phyloP scores from a whole-genome alignment of 2,797 vertebrate species.

The Morelia viridis region DNA sequence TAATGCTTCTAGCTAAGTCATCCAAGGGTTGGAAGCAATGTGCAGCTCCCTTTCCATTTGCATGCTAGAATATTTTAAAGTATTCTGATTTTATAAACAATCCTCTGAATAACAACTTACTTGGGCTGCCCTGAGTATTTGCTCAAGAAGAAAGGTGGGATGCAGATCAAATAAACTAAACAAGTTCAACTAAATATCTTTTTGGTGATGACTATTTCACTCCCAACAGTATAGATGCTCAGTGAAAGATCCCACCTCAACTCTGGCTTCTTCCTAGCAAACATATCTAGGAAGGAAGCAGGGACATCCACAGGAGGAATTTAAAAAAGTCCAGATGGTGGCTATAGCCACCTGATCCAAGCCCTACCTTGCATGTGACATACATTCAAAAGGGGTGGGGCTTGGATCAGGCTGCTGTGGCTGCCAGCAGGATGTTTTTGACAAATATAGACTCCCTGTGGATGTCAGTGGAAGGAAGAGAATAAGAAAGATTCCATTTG shows the following conservation, averaged over 20 bases:
- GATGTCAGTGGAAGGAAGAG: neutral
- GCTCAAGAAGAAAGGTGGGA: neutral
- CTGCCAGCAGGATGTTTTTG: neutral
- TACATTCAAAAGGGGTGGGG: neutral
- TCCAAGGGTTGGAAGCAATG: neutral
- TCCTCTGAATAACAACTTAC: neutral
- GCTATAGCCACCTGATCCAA: neutral
- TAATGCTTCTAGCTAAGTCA: neutral
- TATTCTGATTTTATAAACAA: neutral
- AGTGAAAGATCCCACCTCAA: neutral
- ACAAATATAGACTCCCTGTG: neutral
- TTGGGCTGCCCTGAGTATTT: neutral
- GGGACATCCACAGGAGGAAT: neutral
- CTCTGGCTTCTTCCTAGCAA: neutral
- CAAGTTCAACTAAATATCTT: neutral
- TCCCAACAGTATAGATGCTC: too few species aligned
- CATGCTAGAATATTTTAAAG: neutral
- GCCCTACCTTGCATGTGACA: neutral
- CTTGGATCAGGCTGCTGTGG: neutral
- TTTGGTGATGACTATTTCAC: neutral
- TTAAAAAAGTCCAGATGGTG: neutral
- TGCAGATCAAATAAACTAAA: neutral
- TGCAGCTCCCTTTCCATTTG: neutral
- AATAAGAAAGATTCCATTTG: neutral
- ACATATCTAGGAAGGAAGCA: neutral